These are phyloP conservation scores for Cotesia typhae DNA, from an alignment of 1,140 invertebrate species.

Conservation along the genomic window DNA sequence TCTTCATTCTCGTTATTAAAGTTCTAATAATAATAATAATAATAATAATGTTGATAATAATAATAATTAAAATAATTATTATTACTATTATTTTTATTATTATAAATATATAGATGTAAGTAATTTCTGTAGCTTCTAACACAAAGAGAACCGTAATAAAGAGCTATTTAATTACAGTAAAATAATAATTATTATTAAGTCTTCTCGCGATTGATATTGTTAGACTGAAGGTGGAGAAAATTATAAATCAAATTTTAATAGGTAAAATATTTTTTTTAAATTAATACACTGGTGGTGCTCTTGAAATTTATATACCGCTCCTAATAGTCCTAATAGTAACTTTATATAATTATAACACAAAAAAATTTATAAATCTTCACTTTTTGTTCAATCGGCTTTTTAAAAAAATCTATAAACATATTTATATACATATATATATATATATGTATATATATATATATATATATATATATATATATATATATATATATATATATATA, in stretches of 20 bases:
- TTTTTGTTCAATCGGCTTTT: no score
- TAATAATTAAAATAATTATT: no score
- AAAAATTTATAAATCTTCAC: conserved; percentile 10
- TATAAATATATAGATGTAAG: not conserved
- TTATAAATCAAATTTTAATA: conserved; percentile 11
- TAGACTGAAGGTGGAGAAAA: conserved; percentile 6
- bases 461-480: no score
- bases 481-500: no score
- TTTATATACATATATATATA: no score
- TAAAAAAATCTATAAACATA: not conserved
- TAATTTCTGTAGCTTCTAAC: not conserved
- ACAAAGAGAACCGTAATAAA: no score
- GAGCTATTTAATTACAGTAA: no score
- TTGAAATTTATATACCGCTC: conserved; percentile 50
- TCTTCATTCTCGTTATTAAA: no score
- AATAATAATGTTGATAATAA: no score
- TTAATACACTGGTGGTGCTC: conserved; percentile 41
- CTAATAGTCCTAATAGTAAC: conserved; percentile 40
- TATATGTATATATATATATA: no score
- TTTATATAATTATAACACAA: not conserved
- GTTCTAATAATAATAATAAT: no score
- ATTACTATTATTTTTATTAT: not conserved
- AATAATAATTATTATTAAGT: no score
- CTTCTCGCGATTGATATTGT: conserved; percentile 2
- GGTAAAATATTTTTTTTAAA: not conserved